Conservation (phyloP, 2,888 invertebrate genomes). For the Malachius bipustulatus region DNA sequence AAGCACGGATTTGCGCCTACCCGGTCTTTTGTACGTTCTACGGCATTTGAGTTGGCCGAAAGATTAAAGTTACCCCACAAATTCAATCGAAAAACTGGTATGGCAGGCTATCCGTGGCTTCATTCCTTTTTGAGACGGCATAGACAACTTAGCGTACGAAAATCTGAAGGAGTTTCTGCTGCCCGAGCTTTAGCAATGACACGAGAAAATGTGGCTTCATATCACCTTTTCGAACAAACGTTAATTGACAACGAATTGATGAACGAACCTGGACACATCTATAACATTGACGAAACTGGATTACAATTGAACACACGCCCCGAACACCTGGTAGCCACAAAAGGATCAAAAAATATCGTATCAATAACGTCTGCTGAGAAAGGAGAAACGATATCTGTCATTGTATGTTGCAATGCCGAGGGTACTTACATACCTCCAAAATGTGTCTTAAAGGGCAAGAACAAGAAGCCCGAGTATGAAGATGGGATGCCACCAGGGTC, state of each 20-base stretch:
- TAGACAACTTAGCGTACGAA: background rate
- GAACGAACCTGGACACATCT: constrained; percentile 13
- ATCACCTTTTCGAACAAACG: constrained; percentile 9
- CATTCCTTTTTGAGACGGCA: background rate
- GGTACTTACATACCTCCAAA: constrained; percentile 23
- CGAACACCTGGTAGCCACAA: constrained; percentile 13
- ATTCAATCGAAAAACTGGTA: constrained; percentile 2
- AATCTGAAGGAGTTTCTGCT: constrained; percentile 5
- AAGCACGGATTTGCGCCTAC: constrained; percentile 5
- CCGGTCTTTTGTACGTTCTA: constrained; percentile 5
- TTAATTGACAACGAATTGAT: constrained; percentile 13
- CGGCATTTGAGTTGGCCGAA: constrained; percentile 4
- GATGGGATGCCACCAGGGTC: constrained; percentile 18
- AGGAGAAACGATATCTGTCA: constrained; percentile 16
- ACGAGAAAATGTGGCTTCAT: constrained; percentile 9
- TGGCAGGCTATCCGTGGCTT: constrained; percentile 2
- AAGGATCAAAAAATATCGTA: constrained; percentile 12
- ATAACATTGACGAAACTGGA: constrained; percentile 11
- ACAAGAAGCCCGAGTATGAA: constrained; percentile 18
- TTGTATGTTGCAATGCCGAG: constrained; percentile 23
- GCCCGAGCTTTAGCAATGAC: constrained; percentile 8
- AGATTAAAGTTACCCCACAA: constrained; percentile 4
- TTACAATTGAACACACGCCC: constrained; percentile 7
- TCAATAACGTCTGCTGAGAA: constrained; percentile 19
- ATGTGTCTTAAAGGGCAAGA: constrained; percentile 20